phyloP scores from a whole-genome alignment of 2,113 vertebrate species.

The Campylorhamphus procurvoides region DNA sequence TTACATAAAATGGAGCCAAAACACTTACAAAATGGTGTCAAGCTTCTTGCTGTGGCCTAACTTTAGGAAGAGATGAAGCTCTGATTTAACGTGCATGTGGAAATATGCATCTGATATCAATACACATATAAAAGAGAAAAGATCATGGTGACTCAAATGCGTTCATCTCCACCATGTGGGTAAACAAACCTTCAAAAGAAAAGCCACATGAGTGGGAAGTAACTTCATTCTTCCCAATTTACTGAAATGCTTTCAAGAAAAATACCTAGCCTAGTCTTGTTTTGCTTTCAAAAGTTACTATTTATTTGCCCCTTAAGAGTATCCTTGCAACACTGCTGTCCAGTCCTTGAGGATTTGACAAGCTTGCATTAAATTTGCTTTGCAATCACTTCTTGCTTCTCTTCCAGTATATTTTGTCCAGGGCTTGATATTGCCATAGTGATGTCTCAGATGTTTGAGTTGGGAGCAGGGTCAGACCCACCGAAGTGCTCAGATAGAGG shows the following conservation, averaged over 20 bases:
- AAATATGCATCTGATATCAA: neutral
- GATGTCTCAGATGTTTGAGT: neutral
- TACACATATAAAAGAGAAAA: neutral
- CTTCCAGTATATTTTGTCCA: neutral
- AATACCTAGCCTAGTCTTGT: neutral
- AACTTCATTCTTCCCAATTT: neutral
- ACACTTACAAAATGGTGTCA: neutral
- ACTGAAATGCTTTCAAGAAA: neutral
- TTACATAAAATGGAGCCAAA: neutral
- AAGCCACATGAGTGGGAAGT: neutral
- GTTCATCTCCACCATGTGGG: neutral
- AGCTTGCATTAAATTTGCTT: neutral
- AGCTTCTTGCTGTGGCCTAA: neutral
- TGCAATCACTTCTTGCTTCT: neutral
- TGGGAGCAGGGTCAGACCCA: neutral
- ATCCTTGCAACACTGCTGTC: neutral
- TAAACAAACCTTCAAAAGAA: neutral
- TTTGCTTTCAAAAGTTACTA: constrained; percentile 24
- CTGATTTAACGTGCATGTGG: neutral
- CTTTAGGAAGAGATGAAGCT: neutral
- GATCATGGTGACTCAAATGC: neutral
- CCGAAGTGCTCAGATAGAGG: neutral
- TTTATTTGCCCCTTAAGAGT: neutral
- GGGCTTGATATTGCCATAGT: neutral
- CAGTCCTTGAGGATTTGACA: neutral